Percentiles rank a stretch among this genome's conserved stretches.
Conservation (phyloP, 2,888 invertebrate species). For the Mimas tiliae region DNA sequence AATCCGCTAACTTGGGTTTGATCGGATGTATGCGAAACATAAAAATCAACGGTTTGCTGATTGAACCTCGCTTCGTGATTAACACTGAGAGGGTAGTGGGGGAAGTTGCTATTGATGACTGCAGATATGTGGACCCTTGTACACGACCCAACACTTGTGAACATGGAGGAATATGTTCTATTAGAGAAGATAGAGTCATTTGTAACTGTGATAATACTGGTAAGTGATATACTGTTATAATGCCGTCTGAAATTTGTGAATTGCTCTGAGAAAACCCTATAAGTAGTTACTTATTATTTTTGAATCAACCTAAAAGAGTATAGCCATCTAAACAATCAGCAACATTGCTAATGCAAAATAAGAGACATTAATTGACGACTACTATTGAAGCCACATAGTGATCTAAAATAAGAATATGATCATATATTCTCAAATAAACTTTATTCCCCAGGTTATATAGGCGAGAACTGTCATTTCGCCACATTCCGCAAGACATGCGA, state of each 20-base stretch:
- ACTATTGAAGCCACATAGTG: no score
- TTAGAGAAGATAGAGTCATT: conserved; percentile 93
- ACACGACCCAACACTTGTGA: conserved; percentile 95
- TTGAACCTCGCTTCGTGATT: conserved; percentile 92
- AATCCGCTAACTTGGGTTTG: conserved; percentile 89
- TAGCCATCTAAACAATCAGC: background rate
- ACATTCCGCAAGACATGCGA: conserved; percentile 96
- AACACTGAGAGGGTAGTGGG: conserved; percentile 93
- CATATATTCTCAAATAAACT: background rate
- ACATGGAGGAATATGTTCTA: conserved; percentile 95
- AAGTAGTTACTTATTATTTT: no score
- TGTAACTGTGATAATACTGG: conserved; percentile 96
- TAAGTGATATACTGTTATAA: conserved; percentile 38
- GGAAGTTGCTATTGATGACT: conserved; percentile 95
- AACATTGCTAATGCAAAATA: background rate
- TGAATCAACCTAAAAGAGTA: no score
- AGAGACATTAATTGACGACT: background rate
- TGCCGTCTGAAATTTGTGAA: background rate
- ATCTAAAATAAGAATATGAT: no score
- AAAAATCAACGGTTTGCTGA: conserved; percentile 90
- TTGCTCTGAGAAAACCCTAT: background rate
- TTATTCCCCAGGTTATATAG: conserved; percentile 88
- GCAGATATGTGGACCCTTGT: conserved; percentile 95
- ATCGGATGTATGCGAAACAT: conserved; percentile 97
- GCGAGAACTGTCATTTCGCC: conserved; percentile 97